Percentiles rank a stretch among this genome's conserved stretches.
These are phyloP conservation scores for Galago senegalensis DNA, from an alignment of 2,797 vertebrate genomes.

Conservation along the genomic window DNA sequence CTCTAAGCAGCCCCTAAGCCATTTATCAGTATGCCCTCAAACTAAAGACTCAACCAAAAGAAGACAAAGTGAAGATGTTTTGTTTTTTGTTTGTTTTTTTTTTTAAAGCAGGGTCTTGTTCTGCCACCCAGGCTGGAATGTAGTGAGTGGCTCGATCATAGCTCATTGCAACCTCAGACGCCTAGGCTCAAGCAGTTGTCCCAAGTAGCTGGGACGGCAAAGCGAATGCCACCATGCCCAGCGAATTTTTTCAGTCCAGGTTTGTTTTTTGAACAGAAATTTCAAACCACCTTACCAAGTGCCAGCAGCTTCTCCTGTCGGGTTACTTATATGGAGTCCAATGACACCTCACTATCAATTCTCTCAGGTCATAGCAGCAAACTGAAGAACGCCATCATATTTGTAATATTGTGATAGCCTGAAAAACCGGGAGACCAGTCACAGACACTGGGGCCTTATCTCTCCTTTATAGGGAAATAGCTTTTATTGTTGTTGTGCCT, in stretches of 20 bases:
- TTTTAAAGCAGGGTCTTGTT: neutral
- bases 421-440: constrained; percentile 12
- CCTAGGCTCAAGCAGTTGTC: neutral
- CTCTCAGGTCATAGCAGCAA: neutral
- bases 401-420: neutral
- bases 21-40: neutral
- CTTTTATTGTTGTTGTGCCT: constrained; percentile 50
- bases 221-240: neutral
- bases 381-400: neutral
- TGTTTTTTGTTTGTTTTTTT: neutral
- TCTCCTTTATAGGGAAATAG: constrained; percentile 59
- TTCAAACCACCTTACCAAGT: neutral
- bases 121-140: neutral
- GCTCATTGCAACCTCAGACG: neutral
- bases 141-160: neutral
- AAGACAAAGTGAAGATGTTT: neutral
- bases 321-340: neutral
- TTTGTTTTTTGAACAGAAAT: neutral
- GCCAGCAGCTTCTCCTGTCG: neutral
- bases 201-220: neutral
- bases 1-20: neutral
- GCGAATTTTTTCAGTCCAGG: neutral
- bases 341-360: neutral
- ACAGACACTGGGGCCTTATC: neutral
- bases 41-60: neutral